Evolutionary conservation across 2,797 vertebrate species (phyloP), one percentile per base, ranked within the genome.

Genomic region (Odontamblyopus lacepedii): DNA sequence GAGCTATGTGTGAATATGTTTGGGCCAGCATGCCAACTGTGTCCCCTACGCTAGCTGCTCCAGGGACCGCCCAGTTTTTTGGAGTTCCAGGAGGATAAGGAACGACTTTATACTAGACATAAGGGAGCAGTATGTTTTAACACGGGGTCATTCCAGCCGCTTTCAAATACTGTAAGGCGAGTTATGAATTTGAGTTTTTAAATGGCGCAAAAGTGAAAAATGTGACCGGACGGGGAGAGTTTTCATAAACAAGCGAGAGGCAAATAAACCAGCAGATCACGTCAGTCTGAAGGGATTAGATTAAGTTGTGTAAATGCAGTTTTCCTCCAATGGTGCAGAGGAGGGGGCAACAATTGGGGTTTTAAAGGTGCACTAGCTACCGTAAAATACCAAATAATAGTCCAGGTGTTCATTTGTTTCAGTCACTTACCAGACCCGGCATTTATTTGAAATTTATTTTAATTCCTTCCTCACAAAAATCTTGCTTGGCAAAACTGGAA

Each of bases 1-100:
- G 91, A 89, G 87, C 89, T 87, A 91, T 91, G 92, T 91, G 90
- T 89, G 86, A 89, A 90, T 88, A 81, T 90, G 86, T 90, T 92
- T 91, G 80, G 80, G 82, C 83, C 79, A 76, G 71, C 78, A 81
- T 87, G 90, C 91, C 88, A 89, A 85, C 82, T 85, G 78, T 84
- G 83, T 74, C 68, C 78, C 78, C 70, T 87, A 83, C 74, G 83
- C 76, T 78, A 11, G 44, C 71, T 60, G 72, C 69, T 29, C 76
- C 76, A 70, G 70, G 72, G 66, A 11, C 50, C 55, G 72, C 44
- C 29, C 70, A 64, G 71, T 70, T 73, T 32, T 68, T 57, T 69
- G 78, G 69, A 75, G 79, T 86, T 83, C 76, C 75, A 85, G 73
- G 64, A 79, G 80, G 83, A 80, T 81, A 80, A 80, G 77, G 72